These are phyloP conservation scores for Salarias fasciatus DNA, from an alignment of 2,797 vertebrate genomes.

Conservation along the genomic window DNA sequence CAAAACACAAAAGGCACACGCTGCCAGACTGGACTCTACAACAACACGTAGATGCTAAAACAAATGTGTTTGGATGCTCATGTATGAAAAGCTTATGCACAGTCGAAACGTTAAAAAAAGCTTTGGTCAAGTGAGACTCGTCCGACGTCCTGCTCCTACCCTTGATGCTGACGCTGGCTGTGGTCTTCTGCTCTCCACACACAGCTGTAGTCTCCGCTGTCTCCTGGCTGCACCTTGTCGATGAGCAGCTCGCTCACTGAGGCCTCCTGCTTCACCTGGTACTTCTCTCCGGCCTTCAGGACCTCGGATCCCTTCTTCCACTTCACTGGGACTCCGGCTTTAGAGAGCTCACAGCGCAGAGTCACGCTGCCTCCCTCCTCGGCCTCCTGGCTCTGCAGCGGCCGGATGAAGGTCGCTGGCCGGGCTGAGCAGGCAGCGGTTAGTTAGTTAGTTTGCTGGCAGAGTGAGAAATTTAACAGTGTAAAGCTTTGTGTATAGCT, in stretches of 20 bases:
- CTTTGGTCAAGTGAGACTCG: no score
- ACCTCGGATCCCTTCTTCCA: slow-evolving; percentile 81
- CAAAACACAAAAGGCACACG: no score
- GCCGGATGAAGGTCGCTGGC: slow-evolving; percentile 75
- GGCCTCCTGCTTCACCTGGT: slow-evolving; percentile 79
- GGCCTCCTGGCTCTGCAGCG: slow-evolving; percentile 72
- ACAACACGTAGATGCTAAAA: no score
- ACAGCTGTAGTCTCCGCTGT: slow-evolving; percentile 84
- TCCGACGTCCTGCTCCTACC: no score
- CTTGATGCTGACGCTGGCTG: slow-evolving; percentile 36
- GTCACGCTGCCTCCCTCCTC: slow-evolving; percentile 60
- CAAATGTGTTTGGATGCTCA: no score
- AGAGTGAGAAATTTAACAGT: no score
- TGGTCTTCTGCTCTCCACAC: slow-evolving; percentile 79
- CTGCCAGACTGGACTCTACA: no score
- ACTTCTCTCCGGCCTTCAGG: slow-evolving; percentile 78
- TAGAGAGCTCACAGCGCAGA: slow-evolving; percentile 72
- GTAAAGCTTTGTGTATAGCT: no score
- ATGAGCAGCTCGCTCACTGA: slow-evolving; percentile 77
- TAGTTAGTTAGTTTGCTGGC: slow-evolving; percentile 7
- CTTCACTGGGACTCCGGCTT: slow-evolving; percentile 67
- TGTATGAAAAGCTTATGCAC: no score
- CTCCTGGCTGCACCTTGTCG: slow-evolving; percentile 67
- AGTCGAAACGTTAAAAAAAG: no score
- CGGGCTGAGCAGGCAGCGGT: slow-evolving; percentile 64